Conservation (phyloP, 1,140 invertebrate genomes). For the Macrosteles quadrilineatus region DNA sequence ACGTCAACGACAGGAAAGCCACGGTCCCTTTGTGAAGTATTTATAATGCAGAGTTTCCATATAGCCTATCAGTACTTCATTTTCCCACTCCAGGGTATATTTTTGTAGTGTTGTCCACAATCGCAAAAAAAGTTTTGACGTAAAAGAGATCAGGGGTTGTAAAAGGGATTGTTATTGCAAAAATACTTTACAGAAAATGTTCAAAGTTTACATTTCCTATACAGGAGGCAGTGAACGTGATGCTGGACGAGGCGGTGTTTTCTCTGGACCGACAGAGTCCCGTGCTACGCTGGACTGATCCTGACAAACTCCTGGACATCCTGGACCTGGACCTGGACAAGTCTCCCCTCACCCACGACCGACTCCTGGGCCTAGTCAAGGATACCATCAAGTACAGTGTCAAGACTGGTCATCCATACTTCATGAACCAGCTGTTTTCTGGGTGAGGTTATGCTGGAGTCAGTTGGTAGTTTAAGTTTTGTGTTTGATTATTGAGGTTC, state of each 20-base stretch:
- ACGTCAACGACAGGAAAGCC: no score
- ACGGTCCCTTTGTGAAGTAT: no score
- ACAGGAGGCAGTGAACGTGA: constrained; percentile 13
- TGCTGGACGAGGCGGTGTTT: constrained; percentile 51
- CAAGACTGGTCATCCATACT: constrained; percentile 85
- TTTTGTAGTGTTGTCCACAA: neutral
- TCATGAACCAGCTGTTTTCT: constrained; percentile 84
- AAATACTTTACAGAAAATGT: neutral
- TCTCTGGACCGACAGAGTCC: constrained; percentile 67
- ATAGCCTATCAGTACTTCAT: no score
- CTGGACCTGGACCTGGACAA: constrained; percentile 64
- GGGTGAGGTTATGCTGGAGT: no score
- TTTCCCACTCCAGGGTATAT: no score
- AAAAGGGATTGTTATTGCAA: neutral
- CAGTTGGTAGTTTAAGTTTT: no score
- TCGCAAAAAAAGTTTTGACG: neutral
- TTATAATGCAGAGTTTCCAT: no score
- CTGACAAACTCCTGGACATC: constrained; percentile 61
- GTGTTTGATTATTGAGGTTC: no score
- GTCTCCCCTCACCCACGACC: constrained; percentile 62
- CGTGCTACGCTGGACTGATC: constrained; percentile 75
- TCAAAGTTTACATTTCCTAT: neutral
- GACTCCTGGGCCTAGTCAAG: constrained; percentile 63
- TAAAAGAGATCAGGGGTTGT: neutral
- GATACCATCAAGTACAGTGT: constrained; percentile 78